Evolutionary conservation across 2,113 vertebrate species (phyloP).

Genomic region (Nettapus auritus): DNA sequence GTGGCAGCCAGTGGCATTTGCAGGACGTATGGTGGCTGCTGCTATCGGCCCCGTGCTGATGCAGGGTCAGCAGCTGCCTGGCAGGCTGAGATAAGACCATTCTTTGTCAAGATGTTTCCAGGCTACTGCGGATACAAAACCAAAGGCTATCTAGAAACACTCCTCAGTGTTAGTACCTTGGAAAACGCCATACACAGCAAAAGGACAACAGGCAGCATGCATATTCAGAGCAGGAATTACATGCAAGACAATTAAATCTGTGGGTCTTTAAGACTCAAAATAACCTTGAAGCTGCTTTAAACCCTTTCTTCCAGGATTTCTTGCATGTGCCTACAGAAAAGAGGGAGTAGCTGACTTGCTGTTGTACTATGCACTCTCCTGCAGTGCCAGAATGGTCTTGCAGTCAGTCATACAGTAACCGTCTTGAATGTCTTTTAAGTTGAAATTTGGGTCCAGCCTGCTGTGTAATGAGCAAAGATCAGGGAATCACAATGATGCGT

Average conservation of each 20-base stretch:
- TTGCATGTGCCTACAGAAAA: not conserved
- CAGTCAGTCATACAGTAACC: not conserved
- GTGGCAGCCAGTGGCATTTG: not conserved
- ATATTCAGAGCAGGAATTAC: not conserved
- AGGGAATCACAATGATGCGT: slow-evolving; percentile 14
- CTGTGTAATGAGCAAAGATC: slow-evolving; percentile 56
- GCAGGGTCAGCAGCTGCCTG: not conserved
- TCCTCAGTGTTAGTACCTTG: accelerated
- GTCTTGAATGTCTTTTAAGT: not conserved
- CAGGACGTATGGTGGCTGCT: not conserved
- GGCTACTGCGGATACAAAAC: not conserved
- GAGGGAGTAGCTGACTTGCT: not conserved
- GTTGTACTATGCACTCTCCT: not conserved
- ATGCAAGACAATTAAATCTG: not conserved
- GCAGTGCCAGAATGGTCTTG: not conserved
- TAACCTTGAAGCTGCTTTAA: not conserved
- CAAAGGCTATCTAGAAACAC: slow-evolving; percentile 5
- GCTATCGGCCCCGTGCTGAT: not conserved
- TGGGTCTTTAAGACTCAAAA: not conserved
- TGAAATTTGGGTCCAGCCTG: slow-evolving; percentile 56
- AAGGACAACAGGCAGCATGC: not conserved
- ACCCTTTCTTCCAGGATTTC: not conserved
- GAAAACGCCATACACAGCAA: not conserved
- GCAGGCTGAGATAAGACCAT: not conserved
- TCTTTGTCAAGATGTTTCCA: slow-evolving; percentile 11